These are phyloP conservation scores for Ia io DNA, from an alignment of 2,113 vertebrate genomes.

Conservation along the genomic window DNA sequence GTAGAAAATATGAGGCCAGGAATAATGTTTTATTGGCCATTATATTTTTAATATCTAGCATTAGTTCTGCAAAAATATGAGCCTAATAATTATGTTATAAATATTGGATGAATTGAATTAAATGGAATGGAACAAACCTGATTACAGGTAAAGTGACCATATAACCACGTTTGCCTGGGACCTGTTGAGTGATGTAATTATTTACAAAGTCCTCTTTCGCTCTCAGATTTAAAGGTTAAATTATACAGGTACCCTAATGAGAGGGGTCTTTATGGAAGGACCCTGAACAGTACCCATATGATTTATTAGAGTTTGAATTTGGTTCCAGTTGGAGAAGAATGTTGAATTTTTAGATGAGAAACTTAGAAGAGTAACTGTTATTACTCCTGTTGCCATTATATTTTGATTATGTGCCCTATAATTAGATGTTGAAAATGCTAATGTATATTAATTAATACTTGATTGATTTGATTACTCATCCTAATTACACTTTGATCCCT, in stretches of 20 bases:
- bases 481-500: slow-evolving; percentile 71
- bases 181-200: not conserved
- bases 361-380: slow-evolving; percentile 52
- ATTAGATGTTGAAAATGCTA: slow-evolving; percentile 70
- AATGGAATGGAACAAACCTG: not conserved
- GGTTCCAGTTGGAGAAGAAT: not conserved
- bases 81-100: not conserved
- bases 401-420: slow-evolving; percentile 66
- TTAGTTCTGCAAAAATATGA: not conserved
- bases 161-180: not conserved
- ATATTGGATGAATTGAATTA: not conserved
- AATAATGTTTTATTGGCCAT: not conserved
- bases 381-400: slow-evolving; percentile 29
- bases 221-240: not conserved
- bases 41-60: not conserved
- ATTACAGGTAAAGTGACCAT: not conserved
- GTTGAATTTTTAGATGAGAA: slow-evolving; percentile 31
- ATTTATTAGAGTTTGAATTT: not conserved
- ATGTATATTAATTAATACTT: slow-evolving; percentile 72
- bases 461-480: slow-evolving; percentile 67
- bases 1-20: not conserved
- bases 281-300: not conserved
- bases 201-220: not conserved
- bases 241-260: not conserved
- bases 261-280: not conserved